Percentiles rank a stretch among this genome's conserved stretches.
These are phyloP conservation scores for Fistularia tabacaria DNA, from an alignment of 2,797 vertebrate genomes.

Conservation along the genomic window DNA sequence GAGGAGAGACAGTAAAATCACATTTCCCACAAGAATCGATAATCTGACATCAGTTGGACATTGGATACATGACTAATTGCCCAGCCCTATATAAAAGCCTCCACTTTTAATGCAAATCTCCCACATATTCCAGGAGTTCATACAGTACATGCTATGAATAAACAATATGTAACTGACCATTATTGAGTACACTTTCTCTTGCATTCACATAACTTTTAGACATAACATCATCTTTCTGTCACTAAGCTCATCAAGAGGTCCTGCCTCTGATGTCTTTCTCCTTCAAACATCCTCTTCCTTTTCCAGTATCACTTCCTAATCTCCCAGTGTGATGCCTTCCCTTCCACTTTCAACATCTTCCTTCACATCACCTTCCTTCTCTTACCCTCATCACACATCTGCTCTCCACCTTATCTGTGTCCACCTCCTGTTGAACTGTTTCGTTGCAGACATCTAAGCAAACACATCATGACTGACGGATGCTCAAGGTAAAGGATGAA, in stretches of 20 bases:
- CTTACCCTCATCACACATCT: slow-evolving; percentile 15
- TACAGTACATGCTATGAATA: slow-evolving; percentile 45
- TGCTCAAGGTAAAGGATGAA: slow-evolving; percentile 54
- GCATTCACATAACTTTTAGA: slow-evolving; percentile 21
- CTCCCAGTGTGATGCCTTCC: slow-evolving; percentile 34
- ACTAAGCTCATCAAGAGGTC: slow-evolving; percentile 49
- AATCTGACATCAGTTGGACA: too few species aligned
- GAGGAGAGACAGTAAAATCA: too few species aligned
- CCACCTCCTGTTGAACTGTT: slow-evolving; percentile 2
- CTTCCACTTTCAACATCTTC: slow-evolving; percentile 50
- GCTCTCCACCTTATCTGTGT: slow-evolving; percentile 11
- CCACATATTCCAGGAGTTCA: slow-evolving; percentile 31
- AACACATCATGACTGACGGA: slow-evolving; percentile 40
- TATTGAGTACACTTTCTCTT: slow-evolving; percentile 34
- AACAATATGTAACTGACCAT: slow-evolving; percentile 22
- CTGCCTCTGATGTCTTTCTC: slow-evolving; percentile 53
- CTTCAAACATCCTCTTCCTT: slow-evolving; percentile 58
- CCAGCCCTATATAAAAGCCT: slow-evolving; percentile 14
- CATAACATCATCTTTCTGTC: slow-evolving; percentile 47
- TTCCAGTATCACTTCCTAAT: slow-evolving; percentile 38
- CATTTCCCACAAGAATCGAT: too few species aligned
- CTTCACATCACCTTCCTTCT: slow-evolving; percentile 21
- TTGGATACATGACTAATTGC: too few species aligned
- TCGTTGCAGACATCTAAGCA: not conserved
- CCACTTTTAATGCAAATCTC: slow-evolving; percentile 8